These are phyloP conservation scores for Axis porcinus DNA, from an alignment of 2,113 vertebrate genomes.

Conservation along the genomic window DNA sequence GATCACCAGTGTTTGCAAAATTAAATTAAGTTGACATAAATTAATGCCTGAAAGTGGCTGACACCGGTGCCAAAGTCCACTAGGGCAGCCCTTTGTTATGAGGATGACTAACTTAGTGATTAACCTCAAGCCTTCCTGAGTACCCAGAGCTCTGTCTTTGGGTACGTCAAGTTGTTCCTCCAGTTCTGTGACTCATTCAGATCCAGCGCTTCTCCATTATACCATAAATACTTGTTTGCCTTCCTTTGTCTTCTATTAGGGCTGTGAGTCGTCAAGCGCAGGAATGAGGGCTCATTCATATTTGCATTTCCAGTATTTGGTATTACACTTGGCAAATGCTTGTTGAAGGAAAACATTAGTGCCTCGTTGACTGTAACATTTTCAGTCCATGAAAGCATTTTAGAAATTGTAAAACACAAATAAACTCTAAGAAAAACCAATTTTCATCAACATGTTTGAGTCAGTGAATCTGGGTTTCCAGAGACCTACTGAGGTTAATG, in stretches of 20 bases:
- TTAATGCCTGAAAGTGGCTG: slow-evolving; percentile 7
- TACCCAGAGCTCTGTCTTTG: not conserved
- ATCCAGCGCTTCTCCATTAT: not conserved
- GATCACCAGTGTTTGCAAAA: not conserved
- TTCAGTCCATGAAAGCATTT: slow-evolving; percentile 14
- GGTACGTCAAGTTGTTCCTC: slow-evolving; percentile 7
- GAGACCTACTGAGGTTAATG: not conserved
- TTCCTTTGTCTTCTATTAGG: not conserved
- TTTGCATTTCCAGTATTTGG: slow-evolving; percentile 8
- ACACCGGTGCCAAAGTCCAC: not conserved
- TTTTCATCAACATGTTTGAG: not conserved
- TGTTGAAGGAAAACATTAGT: slow-evolving; percentile 20
- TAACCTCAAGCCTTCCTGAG: slow-evolving; percentile 22
- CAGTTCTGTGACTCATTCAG: not conserved
- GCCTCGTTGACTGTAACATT: slow-evolving; percentile 14
- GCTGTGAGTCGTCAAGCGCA: slow-evolving; percentile 9
- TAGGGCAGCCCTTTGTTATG: slow-evolving; percentile 18
- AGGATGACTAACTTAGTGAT: slow-evolving; percentile 7
- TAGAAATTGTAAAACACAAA: slow-evolving; percentile 24
- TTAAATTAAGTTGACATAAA: slow-evolving; percentile 40
- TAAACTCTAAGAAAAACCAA: not conserved
- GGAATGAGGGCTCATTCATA: not conserved
- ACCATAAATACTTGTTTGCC: not conserved
- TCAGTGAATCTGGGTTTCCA: slow-evolving; percentile 11
- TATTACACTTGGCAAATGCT: slow-evolving; percentile 13